Conservation (phyloP, 2,113 vertebrate species). For the Catharus minimus region DNA sequence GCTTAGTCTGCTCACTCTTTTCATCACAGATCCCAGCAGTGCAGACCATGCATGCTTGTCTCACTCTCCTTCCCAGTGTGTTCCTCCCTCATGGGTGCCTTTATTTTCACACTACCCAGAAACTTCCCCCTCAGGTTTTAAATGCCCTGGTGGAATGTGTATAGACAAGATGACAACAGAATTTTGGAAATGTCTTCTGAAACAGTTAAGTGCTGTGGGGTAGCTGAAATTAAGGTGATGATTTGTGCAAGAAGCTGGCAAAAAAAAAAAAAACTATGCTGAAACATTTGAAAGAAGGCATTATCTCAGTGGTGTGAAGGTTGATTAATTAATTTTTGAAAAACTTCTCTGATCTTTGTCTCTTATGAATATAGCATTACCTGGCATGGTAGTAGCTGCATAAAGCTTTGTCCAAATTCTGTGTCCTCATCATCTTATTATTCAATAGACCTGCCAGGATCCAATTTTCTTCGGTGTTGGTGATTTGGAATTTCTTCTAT, state of each 20-base stretch:
- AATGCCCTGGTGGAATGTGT: not conserved
- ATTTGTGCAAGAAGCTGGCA: not conserved
- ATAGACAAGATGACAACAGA: not conserved
- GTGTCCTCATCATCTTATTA: not conserved
- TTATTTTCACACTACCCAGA: not conserved
- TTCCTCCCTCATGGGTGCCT: not conserved
- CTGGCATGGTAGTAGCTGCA: not conserved
- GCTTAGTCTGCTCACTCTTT: not conserved
- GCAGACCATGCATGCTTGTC: fast-evolving
- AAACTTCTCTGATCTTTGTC: not conserved
- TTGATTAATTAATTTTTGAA: slow-evolving; percentile 21
- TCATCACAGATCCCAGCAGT: not conserved
- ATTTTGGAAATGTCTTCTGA: not conserved
- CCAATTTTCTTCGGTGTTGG: slow-evolving; percentile 5
- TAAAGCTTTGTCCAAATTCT: not conserved
- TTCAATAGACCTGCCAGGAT: not conserved
- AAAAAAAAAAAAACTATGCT: not conserved
- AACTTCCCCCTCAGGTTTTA: not conserved
- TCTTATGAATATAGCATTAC: not conserved
- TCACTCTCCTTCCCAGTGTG: not conserved
- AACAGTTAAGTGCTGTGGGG: not conserved
- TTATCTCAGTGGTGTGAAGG: not conserved
- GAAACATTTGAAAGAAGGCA: not conserved
- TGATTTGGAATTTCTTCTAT: slow-evolving; percentile 16
- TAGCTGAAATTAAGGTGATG: not conserved